Conservation (phyloP, 2,113 vertebrate genomes). For the Bubalus kerabau region DNA sequence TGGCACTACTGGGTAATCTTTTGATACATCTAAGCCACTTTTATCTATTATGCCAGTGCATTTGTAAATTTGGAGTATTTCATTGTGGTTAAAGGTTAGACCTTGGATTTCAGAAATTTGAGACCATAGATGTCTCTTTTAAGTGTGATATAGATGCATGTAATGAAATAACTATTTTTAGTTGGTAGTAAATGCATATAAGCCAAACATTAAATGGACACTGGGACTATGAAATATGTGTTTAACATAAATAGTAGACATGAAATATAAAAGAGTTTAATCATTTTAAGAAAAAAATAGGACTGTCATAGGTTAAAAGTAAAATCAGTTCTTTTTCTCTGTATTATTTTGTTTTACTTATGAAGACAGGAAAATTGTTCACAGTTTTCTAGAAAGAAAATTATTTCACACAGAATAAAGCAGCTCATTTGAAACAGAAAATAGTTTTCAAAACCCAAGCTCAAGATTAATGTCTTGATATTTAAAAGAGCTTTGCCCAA, state of each 20-base stretch:
- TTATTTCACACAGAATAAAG: neutral
- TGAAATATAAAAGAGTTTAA: neutral
- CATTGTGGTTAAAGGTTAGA: neutral
- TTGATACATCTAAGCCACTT: neutral
- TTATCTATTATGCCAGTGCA: neutral
- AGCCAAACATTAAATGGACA: neutral
- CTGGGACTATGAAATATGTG: neutral
- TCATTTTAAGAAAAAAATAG: neutral
- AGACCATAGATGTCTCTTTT: neutral
- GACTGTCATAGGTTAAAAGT: neutral
- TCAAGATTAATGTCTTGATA: neutral
- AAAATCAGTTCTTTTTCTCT: neutral
- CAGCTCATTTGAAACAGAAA: neutral
- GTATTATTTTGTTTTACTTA: neutral
- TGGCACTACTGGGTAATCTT: neutral
- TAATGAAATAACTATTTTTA: neutral
- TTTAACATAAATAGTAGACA: neutral
- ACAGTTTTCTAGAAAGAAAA: neutral
- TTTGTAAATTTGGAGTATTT: neutral
- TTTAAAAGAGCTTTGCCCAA: neutral
- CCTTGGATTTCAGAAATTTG: neutral
- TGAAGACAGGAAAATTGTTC: neutral
- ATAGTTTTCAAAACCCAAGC: neutral
- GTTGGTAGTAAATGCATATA: neutral
- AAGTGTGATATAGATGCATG: neutral